Conservation (phyloP, 2,113 vertebrate genomes). For the Aldabrachelys gigantea region DNA sequence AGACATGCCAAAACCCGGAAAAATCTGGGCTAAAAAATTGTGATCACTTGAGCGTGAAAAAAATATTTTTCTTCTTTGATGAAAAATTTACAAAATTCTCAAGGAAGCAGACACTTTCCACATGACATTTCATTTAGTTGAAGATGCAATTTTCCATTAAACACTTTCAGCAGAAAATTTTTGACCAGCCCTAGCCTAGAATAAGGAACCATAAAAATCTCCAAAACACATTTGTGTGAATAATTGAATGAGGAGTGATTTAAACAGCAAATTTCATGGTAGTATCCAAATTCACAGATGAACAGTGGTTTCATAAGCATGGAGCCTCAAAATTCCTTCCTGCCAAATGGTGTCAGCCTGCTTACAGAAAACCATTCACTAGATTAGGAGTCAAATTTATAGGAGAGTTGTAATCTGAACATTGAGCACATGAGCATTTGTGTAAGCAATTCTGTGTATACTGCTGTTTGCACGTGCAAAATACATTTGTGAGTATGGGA, state of each 20-base stretch:
- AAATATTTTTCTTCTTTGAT: not conserved
- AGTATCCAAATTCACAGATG: not conserved
- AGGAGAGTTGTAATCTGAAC: not conserved
- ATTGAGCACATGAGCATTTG: not conserved
- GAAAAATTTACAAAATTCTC: accelerated
- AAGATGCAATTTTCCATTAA: not conserved
- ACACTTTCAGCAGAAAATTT: not conserved
- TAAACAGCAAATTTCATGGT: not conserved
- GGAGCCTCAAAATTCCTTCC: not conserved
- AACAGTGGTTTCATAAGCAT: not conserved
- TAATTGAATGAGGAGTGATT: not conserved
- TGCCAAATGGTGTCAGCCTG: not conserved
- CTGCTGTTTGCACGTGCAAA: not conserved
- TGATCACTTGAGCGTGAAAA: not conserved
- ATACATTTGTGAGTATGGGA: not conserved
- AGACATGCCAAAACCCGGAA: not conserved
- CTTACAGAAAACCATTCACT: not conserved
- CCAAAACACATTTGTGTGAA: not conserved
- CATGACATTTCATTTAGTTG: not conserved
- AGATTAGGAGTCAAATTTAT: not conserved
- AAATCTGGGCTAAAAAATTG: not conserved
- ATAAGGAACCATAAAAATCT: not conserved
- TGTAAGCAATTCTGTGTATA: not conserved
- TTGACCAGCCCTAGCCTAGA: not conserved
- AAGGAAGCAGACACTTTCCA: not conserved